phyloP scores from a whole-genome alignment of 2,113 vertebrate genomes.

The Oreochromis aureus region DNA sequence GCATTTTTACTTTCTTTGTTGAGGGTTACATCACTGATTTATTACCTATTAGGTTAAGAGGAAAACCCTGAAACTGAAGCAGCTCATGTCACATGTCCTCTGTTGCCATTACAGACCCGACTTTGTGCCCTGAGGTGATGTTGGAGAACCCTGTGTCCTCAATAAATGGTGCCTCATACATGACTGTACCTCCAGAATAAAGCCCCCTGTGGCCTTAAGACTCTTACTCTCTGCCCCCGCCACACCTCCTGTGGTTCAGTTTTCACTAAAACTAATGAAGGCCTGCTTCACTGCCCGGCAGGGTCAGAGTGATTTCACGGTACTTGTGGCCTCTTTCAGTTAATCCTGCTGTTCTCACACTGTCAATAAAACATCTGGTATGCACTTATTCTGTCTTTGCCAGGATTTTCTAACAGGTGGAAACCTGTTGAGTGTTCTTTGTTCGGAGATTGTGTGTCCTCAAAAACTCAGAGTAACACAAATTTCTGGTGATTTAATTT shows the following conservation, averaged over 20 bases:
- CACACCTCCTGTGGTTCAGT: background rate
- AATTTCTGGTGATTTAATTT: background rate
- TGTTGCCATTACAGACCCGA: background rate
- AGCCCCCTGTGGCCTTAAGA: background rate
- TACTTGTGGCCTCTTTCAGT: background rate
- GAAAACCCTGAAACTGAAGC: background rate
- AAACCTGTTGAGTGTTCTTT: background rate
- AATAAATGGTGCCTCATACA: constrained; percentile 9
- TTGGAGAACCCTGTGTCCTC: background rate
- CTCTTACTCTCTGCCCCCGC: background rate
- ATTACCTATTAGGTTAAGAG: background rate
- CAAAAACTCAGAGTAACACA: background rate
- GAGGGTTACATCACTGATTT: background rate
- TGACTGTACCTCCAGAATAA: constrained; percentile 23
- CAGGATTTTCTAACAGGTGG: background rate
- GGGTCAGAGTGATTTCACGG: background rate
- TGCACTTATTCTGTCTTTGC: background rate
- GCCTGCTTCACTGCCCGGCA: background rate
- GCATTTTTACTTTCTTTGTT: background rate
- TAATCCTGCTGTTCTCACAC: background rate
- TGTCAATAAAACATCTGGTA: background rate
- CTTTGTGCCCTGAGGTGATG: background rate
- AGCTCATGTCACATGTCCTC: background rate
- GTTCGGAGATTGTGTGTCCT: background rate
- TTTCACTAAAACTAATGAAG: background rate